Percentiles rank a stretch among this genome's conserved stretches.
phyloP scores from a whole-genome alignment of 2,113 vertebrate species.

The Rattus rattus region DNA sequence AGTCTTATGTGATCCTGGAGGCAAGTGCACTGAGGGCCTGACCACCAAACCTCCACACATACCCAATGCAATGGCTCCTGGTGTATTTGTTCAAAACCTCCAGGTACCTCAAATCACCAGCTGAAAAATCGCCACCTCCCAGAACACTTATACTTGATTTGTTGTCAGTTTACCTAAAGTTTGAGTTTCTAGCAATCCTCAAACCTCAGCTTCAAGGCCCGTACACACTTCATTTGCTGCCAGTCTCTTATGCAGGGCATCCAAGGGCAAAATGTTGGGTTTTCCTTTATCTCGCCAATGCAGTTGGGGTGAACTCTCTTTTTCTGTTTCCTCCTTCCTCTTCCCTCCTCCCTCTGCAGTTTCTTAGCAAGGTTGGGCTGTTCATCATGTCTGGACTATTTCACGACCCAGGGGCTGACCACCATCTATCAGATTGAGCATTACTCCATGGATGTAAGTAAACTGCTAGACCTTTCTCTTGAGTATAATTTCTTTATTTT shows the following conservation, averaged over 20 bases:
- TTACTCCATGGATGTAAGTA: slow-evolving; percentile 99
- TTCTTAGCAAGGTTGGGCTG: slow-evolving; percentile 99
- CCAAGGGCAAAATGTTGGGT: slow-evolving; percentile 85
- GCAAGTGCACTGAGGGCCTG: not conserved
- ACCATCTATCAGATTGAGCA: slow-evolving; percentile 99
- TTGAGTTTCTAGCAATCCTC: not conserved
- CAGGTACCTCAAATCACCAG: not conserved
- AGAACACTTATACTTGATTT: not conserved
- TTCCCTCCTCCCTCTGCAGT: slow-evolving; percentile 89
- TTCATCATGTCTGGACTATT: slow-evolving; percentile 99
- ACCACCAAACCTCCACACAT: slow-evolving; percentile 9
- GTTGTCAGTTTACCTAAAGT: not conserved
- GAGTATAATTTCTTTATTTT: slow-evolving; percentile 74
- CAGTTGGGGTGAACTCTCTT: slow-evolving; percentile 90
- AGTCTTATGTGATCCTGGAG: not conserved
- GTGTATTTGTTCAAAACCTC: not conserved
- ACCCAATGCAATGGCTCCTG: not conserved
- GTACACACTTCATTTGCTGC: not conserved
- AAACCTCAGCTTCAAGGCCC: slow-evolving; percentile 26
- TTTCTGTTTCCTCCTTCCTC: slow-evolving; percentile 86
- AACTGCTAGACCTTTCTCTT: slow-evolving; percentile 82
- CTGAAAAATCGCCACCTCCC: not conserved
- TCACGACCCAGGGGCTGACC: slow-evolving; percentile 99
- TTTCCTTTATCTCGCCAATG: slow-evolving; percentile 87
- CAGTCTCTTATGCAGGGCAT: slow-evolving; percentile 52